Conservation (phyloP, 2,113 vertebrate species). For the Colius striatus region DNA sequence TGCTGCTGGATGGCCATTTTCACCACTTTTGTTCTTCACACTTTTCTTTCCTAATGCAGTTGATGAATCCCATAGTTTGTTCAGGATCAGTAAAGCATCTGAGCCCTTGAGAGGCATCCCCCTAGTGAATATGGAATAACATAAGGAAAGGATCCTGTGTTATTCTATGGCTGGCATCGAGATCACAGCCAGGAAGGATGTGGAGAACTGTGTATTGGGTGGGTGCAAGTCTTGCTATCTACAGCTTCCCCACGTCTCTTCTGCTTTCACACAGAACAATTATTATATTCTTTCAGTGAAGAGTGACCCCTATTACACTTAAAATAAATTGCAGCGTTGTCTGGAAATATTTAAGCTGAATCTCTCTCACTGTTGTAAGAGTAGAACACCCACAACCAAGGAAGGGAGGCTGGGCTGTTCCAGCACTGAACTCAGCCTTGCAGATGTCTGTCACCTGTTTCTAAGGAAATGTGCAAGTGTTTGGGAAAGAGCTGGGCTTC, state of each 20-base stretch:
- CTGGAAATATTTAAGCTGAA: slow-evolving; percentile 65
- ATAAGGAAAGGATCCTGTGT: background rate
- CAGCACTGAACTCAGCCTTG: slow-evolving; percentile 46
- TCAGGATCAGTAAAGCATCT: background rate
- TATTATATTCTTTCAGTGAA: slow-evolving; percentile 35
- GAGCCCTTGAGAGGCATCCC: background rate
- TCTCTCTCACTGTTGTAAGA: slow-evolving; percentile 50
- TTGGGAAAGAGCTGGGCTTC: slow-evolving; percentile 57
- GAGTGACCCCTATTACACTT: slow-evolving; percentile 55
- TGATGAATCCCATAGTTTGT: background rate
- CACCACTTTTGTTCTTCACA: background rate
- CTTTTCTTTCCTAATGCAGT: background rate
- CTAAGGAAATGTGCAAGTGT: slow-evolving; percentile 68
- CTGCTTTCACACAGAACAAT: slow-evolving; percentile 39
- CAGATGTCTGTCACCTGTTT: slow-evolving; percentile 72
- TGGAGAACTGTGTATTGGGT: background rate
- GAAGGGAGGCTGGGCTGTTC: slow-evolving; percentile 34
- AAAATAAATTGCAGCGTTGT: slow-evolving; percentile 43
- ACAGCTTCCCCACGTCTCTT: background rate
- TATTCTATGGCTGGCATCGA: background rate
- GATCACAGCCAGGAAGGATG: background rate
- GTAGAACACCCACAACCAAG: slow-evolving; percentile 61
- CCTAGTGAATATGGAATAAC: background rate
- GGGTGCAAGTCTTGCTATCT: background rate
- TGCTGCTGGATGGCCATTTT: background rate